Conservation (phyloP, 2,888 invertebrate species). For the Melanophora roralis region DNA sequence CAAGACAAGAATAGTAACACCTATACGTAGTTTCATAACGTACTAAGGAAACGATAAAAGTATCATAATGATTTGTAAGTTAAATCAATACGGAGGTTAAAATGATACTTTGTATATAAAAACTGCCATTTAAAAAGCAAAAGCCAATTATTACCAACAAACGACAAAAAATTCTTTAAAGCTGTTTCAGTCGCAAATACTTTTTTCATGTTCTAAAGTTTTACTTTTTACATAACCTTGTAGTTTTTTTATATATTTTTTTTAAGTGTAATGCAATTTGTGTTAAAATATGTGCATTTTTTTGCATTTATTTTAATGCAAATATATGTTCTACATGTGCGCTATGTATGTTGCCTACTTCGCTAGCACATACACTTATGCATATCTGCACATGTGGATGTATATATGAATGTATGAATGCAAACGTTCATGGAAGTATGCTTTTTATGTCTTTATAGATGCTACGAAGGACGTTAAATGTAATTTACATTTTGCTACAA, state of each 20-base stretch:
- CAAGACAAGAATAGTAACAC: too few species aligned
- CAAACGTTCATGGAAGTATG: not conserved
- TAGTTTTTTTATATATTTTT: not conserved
- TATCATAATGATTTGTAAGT: too few species aligned
- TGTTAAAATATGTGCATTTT: conserved; percentile 11
- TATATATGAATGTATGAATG: not conserved
- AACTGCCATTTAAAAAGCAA: too few species aligned
- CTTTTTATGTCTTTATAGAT: conserved; percentile 33
- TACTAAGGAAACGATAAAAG: too few species aligned
- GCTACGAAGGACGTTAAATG: conserved; percentile 62
- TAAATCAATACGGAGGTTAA: too few species aligned
- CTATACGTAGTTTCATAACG: too few species aligned
- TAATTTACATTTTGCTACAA: conserved; percentile 64
- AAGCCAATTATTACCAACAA: too few species aligned
- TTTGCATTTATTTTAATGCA: conserved; percentile 11
- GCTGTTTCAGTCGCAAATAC: too few species aligned
- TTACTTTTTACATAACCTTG: too few species aligned
- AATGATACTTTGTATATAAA: too few species aligned
- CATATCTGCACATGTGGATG: not conserved
- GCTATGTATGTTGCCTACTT: conserved; percentile 3
- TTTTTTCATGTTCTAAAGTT: too few species aligned
- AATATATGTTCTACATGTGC: not conserved
- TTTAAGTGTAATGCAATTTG: not conserved
- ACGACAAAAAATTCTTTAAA: too few species aligned
- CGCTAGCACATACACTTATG: not conserved